Evolutionary conservation across 64 coral and sea anemone species (phyloP).

Genomic region (Hydrozoanthus tunicans): DNA sequence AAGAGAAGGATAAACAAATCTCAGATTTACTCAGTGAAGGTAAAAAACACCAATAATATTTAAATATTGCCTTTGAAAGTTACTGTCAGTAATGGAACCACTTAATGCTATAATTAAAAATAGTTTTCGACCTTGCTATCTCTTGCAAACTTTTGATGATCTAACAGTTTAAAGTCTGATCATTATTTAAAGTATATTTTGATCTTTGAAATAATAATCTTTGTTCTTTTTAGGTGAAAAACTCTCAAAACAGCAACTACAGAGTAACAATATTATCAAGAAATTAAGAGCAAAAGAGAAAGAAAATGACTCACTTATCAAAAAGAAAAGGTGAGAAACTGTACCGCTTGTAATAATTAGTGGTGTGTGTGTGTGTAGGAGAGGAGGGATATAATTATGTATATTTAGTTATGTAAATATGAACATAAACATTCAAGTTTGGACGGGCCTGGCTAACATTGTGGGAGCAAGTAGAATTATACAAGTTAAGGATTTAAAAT

Average conservation of each 20-base stretch:
- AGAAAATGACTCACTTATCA: conserved; percentile 77
- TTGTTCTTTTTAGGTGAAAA: conserved; percentile 80
- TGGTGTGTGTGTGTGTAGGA: background rate
- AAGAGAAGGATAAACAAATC: conserved; percentile 98
- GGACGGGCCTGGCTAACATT: too few relatives aligned
- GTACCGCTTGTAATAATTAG: background rate
- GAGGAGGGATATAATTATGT: background rate
- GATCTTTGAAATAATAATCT: background rate
- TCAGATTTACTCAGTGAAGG: conserved; percentile 91
- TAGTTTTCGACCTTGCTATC: background rate
- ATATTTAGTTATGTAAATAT: background rate
- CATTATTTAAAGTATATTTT: too few relatives aligned
- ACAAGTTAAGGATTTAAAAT: too few relatives aligned
- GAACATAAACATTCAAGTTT: too few relatives aligned
- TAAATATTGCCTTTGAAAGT: background rate
- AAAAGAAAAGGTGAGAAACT: conserved; percentile 74
- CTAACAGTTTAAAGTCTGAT: background rate
- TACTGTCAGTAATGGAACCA: background rate
- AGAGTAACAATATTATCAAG: conserved; percentile 91
- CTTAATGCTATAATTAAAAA: background rate
- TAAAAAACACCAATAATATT: background rate
- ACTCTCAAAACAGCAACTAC: conserved; percentile 92
- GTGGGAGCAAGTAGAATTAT: too few relatives aligned
- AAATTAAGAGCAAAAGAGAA: conserved; percentile 97
- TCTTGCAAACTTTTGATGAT: too few relatives aligned